Conservation (phyloP, 1,140 invertebrate genomes). For the Streblospio benedicti region DNA sequence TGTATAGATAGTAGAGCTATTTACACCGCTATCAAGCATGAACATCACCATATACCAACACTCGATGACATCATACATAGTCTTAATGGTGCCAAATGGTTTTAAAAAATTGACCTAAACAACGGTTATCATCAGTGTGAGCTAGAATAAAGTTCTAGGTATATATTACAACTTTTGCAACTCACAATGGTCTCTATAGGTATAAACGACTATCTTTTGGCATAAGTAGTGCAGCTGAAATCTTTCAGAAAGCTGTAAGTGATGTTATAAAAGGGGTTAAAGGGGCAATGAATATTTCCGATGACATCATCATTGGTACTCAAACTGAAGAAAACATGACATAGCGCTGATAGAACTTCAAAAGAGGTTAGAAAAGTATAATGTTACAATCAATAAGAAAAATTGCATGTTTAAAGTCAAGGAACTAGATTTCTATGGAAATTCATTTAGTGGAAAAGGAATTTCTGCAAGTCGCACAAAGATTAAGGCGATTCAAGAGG, state of each 20-base stretch:
- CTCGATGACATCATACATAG: not conserved
- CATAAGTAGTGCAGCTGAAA: not conserved
- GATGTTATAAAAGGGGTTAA: not conserved
- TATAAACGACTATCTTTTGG: conserved; percentile 3
- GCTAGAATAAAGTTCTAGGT: not conserved
- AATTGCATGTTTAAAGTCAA: not conserved
- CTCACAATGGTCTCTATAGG: not conserved
- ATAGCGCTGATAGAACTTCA: not conserved
- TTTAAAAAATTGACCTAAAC: not conserved
- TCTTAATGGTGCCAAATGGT: not conserved
- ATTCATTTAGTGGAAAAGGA: no score
- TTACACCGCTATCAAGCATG: not conserved
- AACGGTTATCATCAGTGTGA: not conserved
- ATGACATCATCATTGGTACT: not conserved
- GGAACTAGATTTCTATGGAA: no score
- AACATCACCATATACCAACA: not conserved
- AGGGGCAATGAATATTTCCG: not conserved
- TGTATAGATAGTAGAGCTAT: no score
- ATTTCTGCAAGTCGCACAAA: no score
- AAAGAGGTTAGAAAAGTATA: not conserved
- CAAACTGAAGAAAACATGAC: not conserved
- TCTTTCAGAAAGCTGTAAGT: conserved; percentile 6
- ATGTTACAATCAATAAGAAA: not conserved
- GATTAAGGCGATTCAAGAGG: no score
- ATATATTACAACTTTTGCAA: not conserved